A percentile compares a stretch with the other conserved stretches of the same genome.
Conservation (phyloP, 92 coral and sea anemone genomes). For the Palythoa heliodiscus region DNA sequence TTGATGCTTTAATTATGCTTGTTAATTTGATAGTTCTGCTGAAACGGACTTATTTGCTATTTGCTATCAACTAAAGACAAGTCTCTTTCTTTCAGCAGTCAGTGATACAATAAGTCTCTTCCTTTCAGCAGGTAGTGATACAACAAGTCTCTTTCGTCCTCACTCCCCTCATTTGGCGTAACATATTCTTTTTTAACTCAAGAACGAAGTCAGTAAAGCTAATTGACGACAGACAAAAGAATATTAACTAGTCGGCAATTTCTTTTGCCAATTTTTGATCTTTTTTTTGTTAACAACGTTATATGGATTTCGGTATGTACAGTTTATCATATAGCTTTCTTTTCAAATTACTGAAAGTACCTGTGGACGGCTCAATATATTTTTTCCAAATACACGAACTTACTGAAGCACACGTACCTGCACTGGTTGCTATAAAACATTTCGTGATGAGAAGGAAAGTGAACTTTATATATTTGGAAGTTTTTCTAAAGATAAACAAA, state of each 20-base stretch:
- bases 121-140: too few relatives aligned
- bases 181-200: too few relatives aligned
- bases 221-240: too few relatives aligned
- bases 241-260: too few relatives aligned
- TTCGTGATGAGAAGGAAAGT: neutral
- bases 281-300: neutral
- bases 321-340: neutral
- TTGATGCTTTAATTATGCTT: neutral
- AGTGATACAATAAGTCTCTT: too few relatives aligned
- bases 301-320: neutral
- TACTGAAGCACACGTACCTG: neutral
- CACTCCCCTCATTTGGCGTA: too few relatives aligned
- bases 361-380: neutral
- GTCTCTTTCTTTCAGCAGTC: too few relatives aligned
- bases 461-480: neutral
- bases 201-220: too few relatives aligned
- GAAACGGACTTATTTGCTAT: neutral
- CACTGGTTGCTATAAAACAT: neutral
- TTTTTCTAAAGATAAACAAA: neutral
- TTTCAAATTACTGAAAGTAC: neutral
- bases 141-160: too few relatives aligned
- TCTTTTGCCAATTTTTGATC: too few relatives aligned
- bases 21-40: neutral
- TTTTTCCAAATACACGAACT: neutral
- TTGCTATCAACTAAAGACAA: neutral